Percentiles rank a stretch among this genome's conserved stretches.
Conservation (phyloP, 2,113 vertebrate genomes). For the Haplochromis vanheusdeni region DNA sequence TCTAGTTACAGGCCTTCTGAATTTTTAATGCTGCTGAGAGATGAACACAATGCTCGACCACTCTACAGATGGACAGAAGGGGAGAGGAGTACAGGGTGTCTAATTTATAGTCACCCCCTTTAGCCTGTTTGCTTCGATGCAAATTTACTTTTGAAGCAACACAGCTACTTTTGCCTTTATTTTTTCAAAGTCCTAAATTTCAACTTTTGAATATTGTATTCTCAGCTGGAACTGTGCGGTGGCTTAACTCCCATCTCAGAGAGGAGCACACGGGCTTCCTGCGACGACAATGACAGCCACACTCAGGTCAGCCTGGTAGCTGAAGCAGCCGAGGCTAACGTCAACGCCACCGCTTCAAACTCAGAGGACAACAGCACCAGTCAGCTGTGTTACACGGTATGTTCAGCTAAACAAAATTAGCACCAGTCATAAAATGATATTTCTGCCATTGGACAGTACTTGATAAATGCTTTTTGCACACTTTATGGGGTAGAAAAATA, state of each 20-base stretch:
- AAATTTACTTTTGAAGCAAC: not conserved
- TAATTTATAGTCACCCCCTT: slow-evolving; percentile 52
- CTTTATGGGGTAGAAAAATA: not conserved
- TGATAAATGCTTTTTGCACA: not conserved
- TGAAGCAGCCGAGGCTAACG: slow-evolving; percentile 23
- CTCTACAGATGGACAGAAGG: slow-evolving; percentile 51
- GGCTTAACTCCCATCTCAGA: slow-evolving; percentile 60
- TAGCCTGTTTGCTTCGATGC: not conserved
- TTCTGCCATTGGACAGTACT: not conserved
- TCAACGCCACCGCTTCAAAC: not conserved
- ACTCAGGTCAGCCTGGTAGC: slow-evolving; percentile 53
- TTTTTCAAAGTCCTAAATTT: not conserved
- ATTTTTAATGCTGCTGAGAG: slow-evolving; percentile 73
- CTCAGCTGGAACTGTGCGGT: slow-evolving; percentile 61
- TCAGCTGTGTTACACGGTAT: slow-evolving; percentile 35
- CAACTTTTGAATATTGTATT: not conserved
- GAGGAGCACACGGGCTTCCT: slow-evolving; percentile 42
- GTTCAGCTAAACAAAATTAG: not conserved
- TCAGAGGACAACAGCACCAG: slow-evolving; percentile 29
- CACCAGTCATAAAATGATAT: not conserved
- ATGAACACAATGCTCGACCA: slow-evolving; percentile 66
- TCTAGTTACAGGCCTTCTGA: slow-evolving; percentile 70
- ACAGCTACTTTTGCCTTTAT: not conserved
- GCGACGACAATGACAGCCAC: slow-evolving; percentile 53
- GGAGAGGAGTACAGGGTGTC: slow-evolving; percentile 38